Evolutionary conservation across 2,888 invertebrate species (phyloP).

Genomic region (Andricus quercusramuli): DNA sequence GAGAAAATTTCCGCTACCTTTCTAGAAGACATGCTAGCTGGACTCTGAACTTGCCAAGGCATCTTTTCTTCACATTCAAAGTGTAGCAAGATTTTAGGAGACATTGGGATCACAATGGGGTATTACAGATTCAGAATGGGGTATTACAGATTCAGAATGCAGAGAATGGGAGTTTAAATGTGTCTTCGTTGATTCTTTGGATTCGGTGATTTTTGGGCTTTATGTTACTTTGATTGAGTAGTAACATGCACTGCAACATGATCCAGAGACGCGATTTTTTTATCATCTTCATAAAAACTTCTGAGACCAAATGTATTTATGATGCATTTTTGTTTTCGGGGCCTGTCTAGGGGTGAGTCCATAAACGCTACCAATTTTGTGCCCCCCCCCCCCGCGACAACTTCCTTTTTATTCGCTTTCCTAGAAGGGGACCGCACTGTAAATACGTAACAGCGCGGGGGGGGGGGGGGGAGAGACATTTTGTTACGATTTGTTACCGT

Average conservation of each 20-base stretch:
- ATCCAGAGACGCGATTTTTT: not conserved
- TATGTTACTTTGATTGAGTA: not conserved
- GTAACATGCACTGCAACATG: not conserved
- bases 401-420: too few relatives aligned
- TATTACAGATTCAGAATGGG: too few relatives aligned
- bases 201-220: not conserved
- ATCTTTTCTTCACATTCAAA: slow-evolving; percentile 17
- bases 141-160: too few relatives aligned
- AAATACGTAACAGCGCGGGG: too few relatives aligned
- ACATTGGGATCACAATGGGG: not conserved
- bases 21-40: slow-evolving; percentile 8
- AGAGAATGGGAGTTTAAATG: not conserved
- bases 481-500: too few relatives aligned
- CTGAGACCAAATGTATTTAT: not conserved
- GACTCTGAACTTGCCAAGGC: slow-evolving; percentile 12
- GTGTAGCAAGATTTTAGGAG: not conserved
- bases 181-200: not conserved
- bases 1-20: slow-evolving; percentile 22
- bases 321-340: too few relatives aligned
- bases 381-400: too few relatives aligned
- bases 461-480: too few relatives aligned
- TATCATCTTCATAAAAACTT: not conserved
- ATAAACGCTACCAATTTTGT: too few relatives aligned
- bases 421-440: too few relatives aligned
- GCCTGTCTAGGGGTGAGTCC: too few relatives aligned